A percentile compares a stretch with the other conserved stretches of the same genome.
phyloP scores from a whole-genome alignment of 1,140 invertebrate genomes.

The Pseudomyrmex gracilis region DNA sequence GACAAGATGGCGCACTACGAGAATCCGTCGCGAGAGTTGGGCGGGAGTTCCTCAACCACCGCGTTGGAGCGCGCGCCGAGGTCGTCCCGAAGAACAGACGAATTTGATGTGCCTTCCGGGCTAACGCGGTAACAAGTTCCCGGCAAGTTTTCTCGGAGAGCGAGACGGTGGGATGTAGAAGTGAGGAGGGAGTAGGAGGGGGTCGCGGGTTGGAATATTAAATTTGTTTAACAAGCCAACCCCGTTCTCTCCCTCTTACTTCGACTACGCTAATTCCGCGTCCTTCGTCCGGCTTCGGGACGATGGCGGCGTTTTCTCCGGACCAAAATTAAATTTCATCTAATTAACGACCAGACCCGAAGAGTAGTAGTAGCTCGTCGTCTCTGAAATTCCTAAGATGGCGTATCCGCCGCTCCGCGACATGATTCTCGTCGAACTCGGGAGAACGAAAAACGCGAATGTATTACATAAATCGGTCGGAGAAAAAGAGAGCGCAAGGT shows the following conservation, averaged over 20 bases:
- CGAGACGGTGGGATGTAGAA: no score
- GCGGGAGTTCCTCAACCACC: slow-evolving; percentile 7
- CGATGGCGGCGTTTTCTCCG: slow-evolving; percentile 36
- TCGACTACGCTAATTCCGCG: slow-evolving; percentile 60
- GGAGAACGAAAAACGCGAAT: not conserved
- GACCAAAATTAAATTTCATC: slow-evolving; percentile 80
- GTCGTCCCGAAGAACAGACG: slow-evolving; percentile 51
- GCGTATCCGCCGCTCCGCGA: not conserved
- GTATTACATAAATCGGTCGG: not conserved
- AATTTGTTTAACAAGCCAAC: slow-evolving; percentile 82
- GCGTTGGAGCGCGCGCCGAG: slow-evolving; percentile 38
- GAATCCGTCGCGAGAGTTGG: slow-evolving; percentile 51
- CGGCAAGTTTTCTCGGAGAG: slow-evolving; percentile 74
- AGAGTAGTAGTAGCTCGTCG: not conserved
- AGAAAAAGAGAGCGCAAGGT: not conserved
- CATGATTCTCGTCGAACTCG: not conserved
- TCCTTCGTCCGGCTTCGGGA: slow-evolving; percentile 46
- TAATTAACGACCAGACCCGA: slow-evolving; percentile 67
- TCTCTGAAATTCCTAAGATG: slow-evolving; percentile 15
- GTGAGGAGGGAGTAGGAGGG: not conserved
- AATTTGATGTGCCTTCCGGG: slow-evolving; percentile 83
- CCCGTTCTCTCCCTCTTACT: not conserved
- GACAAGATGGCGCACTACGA: slow-evolving; percentile 48
- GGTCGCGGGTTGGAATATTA: slow-evolving; percentile 76
- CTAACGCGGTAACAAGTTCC: slow-evolving; percentile 81